Base-by-base conservation (phyloP, 2,797 vertebrate genomes). In the Myiotriccus ornatus region DNA sequence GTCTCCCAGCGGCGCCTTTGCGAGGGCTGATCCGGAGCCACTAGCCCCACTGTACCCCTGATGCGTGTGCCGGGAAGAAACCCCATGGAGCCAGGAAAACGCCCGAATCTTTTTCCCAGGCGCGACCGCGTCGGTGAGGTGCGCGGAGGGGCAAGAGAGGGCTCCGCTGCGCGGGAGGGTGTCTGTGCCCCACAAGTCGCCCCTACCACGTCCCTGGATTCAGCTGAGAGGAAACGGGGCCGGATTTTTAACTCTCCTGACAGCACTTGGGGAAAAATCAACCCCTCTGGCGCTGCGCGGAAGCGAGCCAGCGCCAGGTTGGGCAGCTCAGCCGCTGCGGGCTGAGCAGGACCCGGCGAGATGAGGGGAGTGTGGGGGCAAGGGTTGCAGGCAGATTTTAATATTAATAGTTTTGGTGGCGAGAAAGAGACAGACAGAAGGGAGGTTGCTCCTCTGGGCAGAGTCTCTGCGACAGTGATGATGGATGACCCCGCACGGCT, bases 401-500 rank as follows among this genome's bases (percentile, higher is more conserved):
- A 99, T 99, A 99, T 99, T 99, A 99, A 99, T 99, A 98, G 98
- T 98, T 98, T 96, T 92, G 95, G 92, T 98, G 98, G 98, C 97
- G 97, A 98, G 98, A 99, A 90, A 83, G 81, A 94, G 98, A 98
- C 98, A 99, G 98, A 98, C 98, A 99, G 99, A 99, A 99, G 98
- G 98, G 98, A 98, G 98, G 98, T 97, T 98, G 98, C 98, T 98
- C 98, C 98, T 98, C 98, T 98, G 98, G 98, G 98, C 98, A 98
- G 98, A 98, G 98, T 98, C 98, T 97, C 97, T 98, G 98, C 98
- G 99, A 99, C 99, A 99, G 98, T 97, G 98, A 99, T 99, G 99
- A 99, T 99, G 99, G 99, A 99, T 99, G 99, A 99, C 98, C 98
- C 97, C 95, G 98, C 98, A 94, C 98, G 97, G 98, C 98, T 98